These are phyloP conservation scores for Darevskia nairensis DNA, from an alignment of 2,797 vertebrate genomes.

Conservation along the genomic window DNA sequence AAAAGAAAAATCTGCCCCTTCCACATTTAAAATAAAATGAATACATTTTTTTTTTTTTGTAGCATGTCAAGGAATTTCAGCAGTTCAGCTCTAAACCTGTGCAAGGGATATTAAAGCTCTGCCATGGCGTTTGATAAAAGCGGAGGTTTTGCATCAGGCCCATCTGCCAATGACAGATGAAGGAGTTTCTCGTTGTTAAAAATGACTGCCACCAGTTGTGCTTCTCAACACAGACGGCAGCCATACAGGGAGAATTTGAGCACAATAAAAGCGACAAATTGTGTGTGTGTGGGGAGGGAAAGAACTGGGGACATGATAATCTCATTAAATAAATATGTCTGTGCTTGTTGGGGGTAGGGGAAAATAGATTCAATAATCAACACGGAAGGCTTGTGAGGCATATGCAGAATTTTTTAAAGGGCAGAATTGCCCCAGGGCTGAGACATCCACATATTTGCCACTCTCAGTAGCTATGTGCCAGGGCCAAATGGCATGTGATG, in stretches of 20 bases:
- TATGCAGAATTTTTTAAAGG: not conserved
- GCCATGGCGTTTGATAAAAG: slow-evolving; percentile 44
- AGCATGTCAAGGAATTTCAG: slow-evolving; percentile 37
- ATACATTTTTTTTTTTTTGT: slow-evolving; percentile 37
- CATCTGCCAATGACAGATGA: slow-evolving; percentile 49
- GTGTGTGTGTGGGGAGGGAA: not conserved
- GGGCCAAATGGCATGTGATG: too few relatives aligned
- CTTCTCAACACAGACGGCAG: slow-evolving; percentile 41
- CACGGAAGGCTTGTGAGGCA: not conserved
- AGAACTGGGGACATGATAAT: slow-evolving; percentile 21
- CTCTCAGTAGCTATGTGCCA: not conserved
- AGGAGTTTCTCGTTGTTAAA: slow-evolving; percentile 48
- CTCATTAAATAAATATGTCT: slow-evolving; percentile 1
- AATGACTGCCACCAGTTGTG: slow-evolving; percentile 41
- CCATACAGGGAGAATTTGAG: slow-evolving; percentile 32
- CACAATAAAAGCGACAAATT: slow-evolving; percentile 4
- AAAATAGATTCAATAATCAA: not conserved
- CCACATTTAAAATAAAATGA: slow-evolving; percentile 30
- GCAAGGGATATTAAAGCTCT: slow-evolving; percentile 37
- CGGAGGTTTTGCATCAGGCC: slow-evolving; percentile 39
- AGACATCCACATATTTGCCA: not conserved
- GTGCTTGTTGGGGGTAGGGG: not conserved
- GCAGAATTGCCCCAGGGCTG: not conserved
- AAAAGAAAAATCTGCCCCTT: slow-evolving; percentile 25
- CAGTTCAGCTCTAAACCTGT: slow-evolving; percentile 37